A percentile compares a stretch with the other conserved stretches of the same genome.
These are phyloP conservation scores for Acipenser ruthenus DNA, from an alignment of 2,797 vertebrate species.

Conservation along the genomic window DNA sequence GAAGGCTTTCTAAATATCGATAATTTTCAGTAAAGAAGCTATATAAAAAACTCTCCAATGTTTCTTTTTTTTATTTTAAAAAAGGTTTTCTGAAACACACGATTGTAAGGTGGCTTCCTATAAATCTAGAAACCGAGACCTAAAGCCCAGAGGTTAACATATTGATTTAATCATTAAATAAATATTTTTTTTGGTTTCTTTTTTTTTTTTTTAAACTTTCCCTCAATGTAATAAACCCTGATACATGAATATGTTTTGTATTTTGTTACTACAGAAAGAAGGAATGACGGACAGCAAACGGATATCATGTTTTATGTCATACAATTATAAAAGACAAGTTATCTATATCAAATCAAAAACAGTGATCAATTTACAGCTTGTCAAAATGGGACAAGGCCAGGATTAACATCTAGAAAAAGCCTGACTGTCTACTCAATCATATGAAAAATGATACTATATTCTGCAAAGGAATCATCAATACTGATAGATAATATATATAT, in stretches of 20 bases:
- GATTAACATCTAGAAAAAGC: conserved; percentile 1
- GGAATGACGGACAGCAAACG: not conserved
- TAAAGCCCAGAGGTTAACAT: conserved; percentile 50
- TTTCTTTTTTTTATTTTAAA: too few relatives aligned
- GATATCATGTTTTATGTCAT: conserved; percentile 1
- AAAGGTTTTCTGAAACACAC: conserved; percentile 2
- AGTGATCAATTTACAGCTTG: not conserved
- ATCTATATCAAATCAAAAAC: not conserved
- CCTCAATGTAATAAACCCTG: too few relatives aligned
- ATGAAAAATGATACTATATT: too few relatives aligned
- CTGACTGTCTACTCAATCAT: too few relatives aligned
- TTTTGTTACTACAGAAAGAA: not conserved
- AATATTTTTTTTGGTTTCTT: not conserved
- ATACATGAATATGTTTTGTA: too few relatives aligned
- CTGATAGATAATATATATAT: too few relatives aligned
- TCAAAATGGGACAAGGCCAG: not conserved
- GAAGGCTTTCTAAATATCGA: too few relatives aligned
- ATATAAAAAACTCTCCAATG: too few relatives aligned
- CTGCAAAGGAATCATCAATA: too few relatives aligned
- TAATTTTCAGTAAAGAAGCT: too few relatives aligned
- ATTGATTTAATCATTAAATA: conserved; percentile 50
- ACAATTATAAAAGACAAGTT: not conserved
- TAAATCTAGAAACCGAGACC: conserved; percentile 34
- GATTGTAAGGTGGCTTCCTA: conserved; percentile 38
- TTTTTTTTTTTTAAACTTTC: too few relatives aligned